Conservation (phyloP, 2,888 invertebrate genomes). For the Melinopterus prodromus region DNA sequence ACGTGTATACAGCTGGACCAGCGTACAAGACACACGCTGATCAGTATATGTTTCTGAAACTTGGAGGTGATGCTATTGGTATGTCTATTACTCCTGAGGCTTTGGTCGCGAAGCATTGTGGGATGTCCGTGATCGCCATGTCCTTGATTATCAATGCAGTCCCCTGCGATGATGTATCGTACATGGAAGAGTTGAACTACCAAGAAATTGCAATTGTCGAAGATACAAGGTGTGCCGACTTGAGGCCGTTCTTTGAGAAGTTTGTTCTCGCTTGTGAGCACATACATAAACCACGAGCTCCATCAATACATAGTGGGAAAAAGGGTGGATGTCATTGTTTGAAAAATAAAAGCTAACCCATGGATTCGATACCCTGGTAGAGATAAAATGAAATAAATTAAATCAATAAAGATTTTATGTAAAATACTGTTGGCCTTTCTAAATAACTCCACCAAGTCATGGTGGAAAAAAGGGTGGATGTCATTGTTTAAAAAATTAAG, state of each 20-base stretch:
- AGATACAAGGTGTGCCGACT: not conserved
- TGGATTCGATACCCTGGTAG: too few species aligned
- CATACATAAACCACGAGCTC: not conserved
- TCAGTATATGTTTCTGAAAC: constrained; percentile 74
- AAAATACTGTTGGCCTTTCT: too few species aligned
- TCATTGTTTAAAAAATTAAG: too few species aligned
- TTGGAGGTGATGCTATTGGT: constrained; percentile 84
- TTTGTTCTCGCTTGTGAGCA: not conserved
- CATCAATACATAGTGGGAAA: too few species aligned
- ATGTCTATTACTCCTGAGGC: constrained; percentile 74
- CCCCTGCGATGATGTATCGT: not conserved
- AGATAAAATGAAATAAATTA: too few species aligned
- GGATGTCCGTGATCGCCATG: constrained; percentile 11
- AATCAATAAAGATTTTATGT: too few species aligned
- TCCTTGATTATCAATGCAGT: constrained; percentile 10
- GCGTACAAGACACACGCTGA: constrained; percentile 90
- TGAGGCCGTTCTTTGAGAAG: not conserved
- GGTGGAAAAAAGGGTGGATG: too few species aligned
- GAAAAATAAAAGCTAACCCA: too few species aligned
- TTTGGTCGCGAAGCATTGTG: constrained; percentile 71
- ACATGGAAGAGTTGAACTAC: not conserved
- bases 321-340: too few species aligned
- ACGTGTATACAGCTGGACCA: constrained; percentile 92
- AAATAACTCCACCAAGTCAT: too few species aligned
- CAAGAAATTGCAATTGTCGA: constrained; percentile 6